Evolutionary conservation across 2,797 vertebrate genomes (phyloP).

Genomic region (Eurystomus glaucurus): DNA sequence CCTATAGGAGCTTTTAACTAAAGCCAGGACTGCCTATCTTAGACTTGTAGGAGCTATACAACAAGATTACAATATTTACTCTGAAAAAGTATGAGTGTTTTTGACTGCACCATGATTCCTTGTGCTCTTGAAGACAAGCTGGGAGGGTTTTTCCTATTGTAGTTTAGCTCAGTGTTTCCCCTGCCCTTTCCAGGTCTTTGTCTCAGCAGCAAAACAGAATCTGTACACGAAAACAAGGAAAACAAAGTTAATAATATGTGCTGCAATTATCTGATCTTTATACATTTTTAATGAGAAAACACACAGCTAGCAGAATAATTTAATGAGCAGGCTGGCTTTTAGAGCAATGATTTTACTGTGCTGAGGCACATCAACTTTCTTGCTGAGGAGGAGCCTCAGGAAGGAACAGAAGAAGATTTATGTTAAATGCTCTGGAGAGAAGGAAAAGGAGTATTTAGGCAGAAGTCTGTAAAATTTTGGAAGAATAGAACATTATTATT

Average conservation of each 20-base stretch:
- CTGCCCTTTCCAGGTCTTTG: conserved; percentile 70
- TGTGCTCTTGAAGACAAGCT: conserved; percentile 18
- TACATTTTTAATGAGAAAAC: conserved; percentile 87
- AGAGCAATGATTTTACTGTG: conserved; percentile 78
- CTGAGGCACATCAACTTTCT: conserved; percentile 80
- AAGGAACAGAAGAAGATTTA: conserved; percentile 75
- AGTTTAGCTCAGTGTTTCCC: conserved; percentile 58
- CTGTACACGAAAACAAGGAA: conserved; percentile 75
- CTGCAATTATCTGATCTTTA: conserved; percentile 86
- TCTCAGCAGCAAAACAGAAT: conserved; percentile 73
- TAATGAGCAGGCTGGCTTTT: conserved; percentile 81
- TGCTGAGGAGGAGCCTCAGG: conserved; percentile 68
- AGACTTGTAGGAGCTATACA: background rate
- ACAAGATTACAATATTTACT: background rate
- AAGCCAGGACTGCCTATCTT: conserved; percentile 19
- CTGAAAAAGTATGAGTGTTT: background rate
- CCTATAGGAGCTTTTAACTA: background rate
- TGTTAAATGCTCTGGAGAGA: conserved; percentile 77
- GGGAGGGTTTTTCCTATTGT: conserved; percentile 56
- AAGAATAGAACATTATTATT: conserved; percentile 19
- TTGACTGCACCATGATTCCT: background rate
- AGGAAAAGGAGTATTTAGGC: conserved; percentile 82
- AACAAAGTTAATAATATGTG: conserved; percentile 81
- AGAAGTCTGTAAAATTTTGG: conserved; percentile 79
- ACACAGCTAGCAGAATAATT: conserved; percentile 86